phyloP scores from a whole-genome alignment of 2,888 invertebrate genomes.

The Dasysyrphus tricinctus region DNA sequence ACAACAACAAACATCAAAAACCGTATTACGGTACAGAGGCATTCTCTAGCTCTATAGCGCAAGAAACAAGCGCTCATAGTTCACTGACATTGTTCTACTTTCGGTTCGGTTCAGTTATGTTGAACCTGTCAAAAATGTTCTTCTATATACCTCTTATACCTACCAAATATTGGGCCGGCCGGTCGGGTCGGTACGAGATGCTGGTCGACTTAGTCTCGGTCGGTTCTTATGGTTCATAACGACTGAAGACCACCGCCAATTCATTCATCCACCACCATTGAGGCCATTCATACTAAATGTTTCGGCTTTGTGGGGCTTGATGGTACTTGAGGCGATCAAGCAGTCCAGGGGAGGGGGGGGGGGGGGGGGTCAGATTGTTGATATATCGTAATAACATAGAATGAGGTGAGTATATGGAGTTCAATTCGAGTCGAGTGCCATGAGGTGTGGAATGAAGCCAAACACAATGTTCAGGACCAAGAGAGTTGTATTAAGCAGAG shows the following conservation, averaged over 20 bases:
- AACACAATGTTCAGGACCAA: slow-evolving; percentile 47
- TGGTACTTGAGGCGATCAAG: neutral
- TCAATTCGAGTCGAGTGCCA: slow-evolving; percentile 64
- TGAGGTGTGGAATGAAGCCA: slow-evolving; percentile 56
- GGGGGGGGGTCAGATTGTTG: neutral
- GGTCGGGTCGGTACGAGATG: slow-evolving; percentile 7
- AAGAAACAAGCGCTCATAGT: slow-evolving; percentile 66
- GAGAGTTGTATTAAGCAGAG: slow-evolving; percentile 31
- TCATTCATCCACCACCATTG: slow-evolving; percentile 68
- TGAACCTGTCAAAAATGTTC: slow-evolving; percentile 75
- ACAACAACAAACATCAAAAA: slow-evolving; percentile 24
- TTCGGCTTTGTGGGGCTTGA: slow-evolving; percentile 12
- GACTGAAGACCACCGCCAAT: slow-evolving; percentile 48
- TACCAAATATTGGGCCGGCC: slow-evolving; percentile 26
- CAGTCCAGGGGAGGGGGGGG: neutral
- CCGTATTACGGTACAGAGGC: slow-evolving; percentile 51
- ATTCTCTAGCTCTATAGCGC: slow-evolving; percentile 38
- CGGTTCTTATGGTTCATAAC: slow-evolving; percentile 21
- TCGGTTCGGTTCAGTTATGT: slow-evolving; percentile 74
- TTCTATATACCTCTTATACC: slow-evolving; percentile 3
- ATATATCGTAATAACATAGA: slow-evolving; percentile 14
- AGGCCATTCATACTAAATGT: slow-evolving; percentile 61
- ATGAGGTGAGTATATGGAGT: slow-evolving; percentile 52
- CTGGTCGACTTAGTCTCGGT: slow-evolving; percentile 33
- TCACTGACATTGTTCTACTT: slow-evolving; percentile 76